Percentiles rank a stretch among this genome's conserved stretches.
Evolutionary conservation across 1,140 invertebrate species (phyloP).

Genomic region (Macrosteles quadrilineatus): DNA sequence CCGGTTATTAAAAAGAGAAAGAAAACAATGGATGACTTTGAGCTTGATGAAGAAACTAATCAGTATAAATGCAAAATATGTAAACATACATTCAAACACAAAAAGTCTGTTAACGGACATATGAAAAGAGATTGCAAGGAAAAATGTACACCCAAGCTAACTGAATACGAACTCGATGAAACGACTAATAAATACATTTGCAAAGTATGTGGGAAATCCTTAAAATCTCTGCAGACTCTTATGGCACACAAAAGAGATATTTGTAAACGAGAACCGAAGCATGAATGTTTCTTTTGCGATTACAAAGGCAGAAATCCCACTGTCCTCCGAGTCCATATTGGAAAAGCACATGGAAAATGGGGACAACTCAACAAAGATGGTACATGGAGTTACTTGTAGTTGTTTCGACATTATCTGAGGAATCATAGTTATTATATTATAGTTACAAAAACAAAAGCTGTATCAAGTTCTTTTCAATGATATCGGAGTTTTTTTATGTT

Average conservation of each 20-base stretch:
- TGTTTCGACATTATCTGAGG: neutral
- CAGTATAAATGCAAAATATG: neutral
- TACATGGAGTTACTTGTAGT: neutral
- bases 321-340: neutral
- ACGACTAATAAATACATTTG: no score
- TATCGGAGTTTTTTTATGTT: no score
- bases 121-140: neutral
- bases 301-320: conserved; percentile 3
- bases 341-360: neutral
- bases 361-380: neutral
- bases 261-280: no score
- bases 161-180: no score
- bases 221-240: no score
- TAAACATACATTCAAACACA: neutral
- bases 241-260: no score
- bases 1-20: no score
- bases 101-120: neutral
- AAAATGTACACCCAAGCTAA: no score
- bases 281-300: neutral
- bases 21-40: neutral
- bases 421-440: no score
- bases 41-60: neutral
- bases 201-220: no score
- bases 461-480: no score
- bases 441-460: no score